Evolutionary conservation across 2,888 invertebrate species (phyloP), one percentile per base, ranked within the genome.

Genomic region (Ophion ellenae): DNA sequence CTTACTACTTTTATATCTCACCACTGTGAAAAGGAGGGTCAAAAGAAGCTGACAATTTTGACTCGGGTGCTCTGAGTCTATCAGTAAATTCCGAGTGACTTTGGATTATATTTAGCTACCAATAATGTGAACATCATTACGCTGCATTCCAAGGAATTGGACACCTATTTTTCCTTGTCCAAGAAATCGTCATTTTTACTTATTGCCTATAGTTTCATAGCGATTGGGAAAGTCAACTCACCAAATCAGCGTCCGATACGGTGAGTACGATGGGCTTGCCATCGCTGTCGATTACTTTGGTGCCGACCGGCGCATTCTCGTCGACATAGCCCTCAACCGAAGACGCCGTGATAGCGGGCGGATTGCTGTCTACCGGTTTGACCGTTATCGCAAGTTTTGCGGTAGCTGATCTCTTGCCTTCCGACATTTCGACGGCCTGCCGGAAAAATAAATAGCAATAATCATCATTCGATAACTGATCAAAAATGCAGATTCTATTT

Each of bases 261-360:
- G 95, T 95, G 73, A 99, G 95, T 17, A 95, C 94, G 61, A 99
- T 96, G 0, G 98, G 97, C 47, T 95, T 94, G 36, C 96, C 96
- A 14, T 95, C 94, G 0, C 92, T 92, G 90, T 97, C 97, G 76
- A 97, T 92, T 3, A 98, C 97, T 91, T 96, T 96, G 2, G 98
- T 98, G n/a, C 98, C 98, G 75, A 97, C 95, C 0, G 97, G 96
- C 0, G 98, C 97, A 92, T 98, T 98, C 93, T 98, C 98, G 90
- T 97, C 97, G 0, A 98, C 98, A 90, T 95, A 96, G 0, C 98
- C 98, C 90, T 97, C 97, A 28, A 96, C 95, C 0, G 96, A 95
- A 0, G 97, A 96, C 0, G 97, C 96, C 5, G 95, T 94, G 76
- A 98, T 97, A 36, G 96, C 96, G 0, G 98, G 98, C 0, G 98